Base-by-base conservation (phyloP, 2,888 invertebrate species). In the Nematopogon swammerdamellus region DNA sequence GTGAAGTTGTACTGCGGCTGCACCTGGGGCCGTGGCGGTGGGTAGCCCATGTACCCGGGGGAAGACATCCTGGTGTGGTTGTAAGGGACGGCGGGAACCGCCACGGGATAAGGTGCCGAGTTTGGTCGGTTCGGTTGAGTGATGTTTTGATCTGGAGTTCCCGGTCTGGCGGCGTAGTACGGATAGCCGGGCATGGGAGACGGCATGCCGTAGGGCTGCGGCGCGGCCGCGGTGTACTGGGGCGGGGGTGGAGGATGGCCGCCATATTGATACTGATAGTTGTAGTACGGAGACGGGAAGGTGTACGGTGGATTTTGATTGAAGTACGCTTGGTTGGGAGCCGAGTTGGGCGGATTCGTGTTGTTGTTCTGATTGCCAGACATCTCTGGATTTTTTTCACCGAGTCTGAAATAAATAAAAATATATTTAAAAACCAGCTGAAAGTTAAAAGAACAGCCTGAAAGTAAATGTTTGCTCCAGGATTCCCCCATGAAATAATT, bases 131-230 rank as follows among this genome's bases (percentile, higher is more conserved):
- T 60, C 50, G 65, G 68, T 2, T 67, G 62, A 0, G 61, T 59
- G 0, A 63, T 58, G 3, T 62, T 55, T 8, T 71, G 70, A 14
- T 58, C 56, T 8, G 59, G 56, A 16, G 50, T 51, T 1, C 56
- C 59, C 8, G 60, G 54, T 14, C 8, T 36, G 2, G 63, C 56
- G 5, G 70, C 62, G 54, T 70, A 72, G 49, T 68, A 71, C 1
- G 62, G 50, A 48, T 75, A 72, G 44, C 59, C 50, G 3, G 59
- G 58, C 57, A 64, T 59, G 1, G 70, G 66, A 0, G 63, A 20
- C 0, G 72, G 74, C 71, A 75, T 74, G 14, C 67, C 72, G 50
- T 75, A 76, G n/a, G n/a, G n/a, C 0, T 73, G 72, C 0, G 74
- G 72, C 0, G 61, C 54, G 0, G 59, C 47, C 0, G 67, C 55